phyloP scores from a whole-genome alignment of 2,797 vertebrate genomes.

The Ctenopoma multispine region DNA sequence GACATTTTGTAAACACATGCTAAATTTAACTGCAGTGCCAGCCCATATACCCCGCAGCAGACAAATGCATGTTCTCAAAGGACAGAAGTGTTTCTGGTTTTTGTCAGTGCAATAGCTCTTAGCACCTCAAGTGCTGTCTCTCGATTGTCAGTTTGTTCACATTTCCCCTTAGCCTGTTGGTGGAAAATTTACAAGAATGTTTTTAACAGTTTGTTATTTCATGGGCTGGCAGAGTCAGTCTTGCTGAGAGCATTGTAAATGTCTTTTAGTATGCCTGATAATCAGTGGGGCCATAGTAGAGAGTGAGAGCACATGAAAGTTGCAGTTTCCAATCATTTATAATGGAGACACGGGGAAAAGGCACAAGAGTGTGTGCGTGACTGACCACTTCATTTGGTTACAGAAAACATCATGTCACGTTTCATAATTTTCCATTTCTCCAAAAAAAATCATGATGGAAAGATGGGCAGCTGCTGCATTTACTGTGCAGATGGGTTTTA shows the following conservation, averaged over 20 bases:
- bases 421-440: slow-evolving; percentile 18
- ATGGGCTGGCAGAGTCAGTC: slow-evolving; percentile 65
- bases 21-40: slow-evolving; percentile 60
- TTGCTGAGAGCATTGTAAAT: slow-evolving; percentile 71
- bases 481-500: slow-evolving; percentile 26
- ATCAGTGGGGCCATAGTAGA: slow-evolving; percentile 37
- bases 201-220: slow-evolving; percentile 77
- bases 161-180: slow-evolving; percentile 61
- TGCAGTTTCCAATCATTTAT: slow-evolving; percentile 48
- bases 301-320: slow-evolving; percentile 37
- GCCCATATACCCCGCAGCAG: slow-evolving; percentile 19
- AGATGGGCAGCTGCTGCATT: slow-evolving; percentile 7
- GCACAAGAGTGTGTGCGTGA: slow-evolving; percentile 15
- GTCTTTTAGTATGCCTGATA: slow-evolving; percentile 59
- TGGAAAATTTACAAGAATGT: slow-evolving; percentile 67
- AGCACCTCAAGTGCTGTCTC: slow-evolving; percentile 60
- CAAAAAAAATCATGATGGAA: not conserved
- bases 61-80: slow-evolving; percentile 50
- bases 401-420: slow-evolving; percentile 11
- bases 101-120: slow-evolving; percentile 59
- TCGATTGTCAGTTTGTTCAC: slow-evolving; percentile 64
- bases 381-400: not conserved
- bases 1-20: slow-evolving; percentile 64
- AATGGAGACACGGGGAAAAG: slow-evolving; percentile 8
- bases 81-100: slow-evolving; percentile 62